phyloP scores from a whole-genome alignment of 2,797 vertebrate genomes.

The Podarcis siculus region DNA sequence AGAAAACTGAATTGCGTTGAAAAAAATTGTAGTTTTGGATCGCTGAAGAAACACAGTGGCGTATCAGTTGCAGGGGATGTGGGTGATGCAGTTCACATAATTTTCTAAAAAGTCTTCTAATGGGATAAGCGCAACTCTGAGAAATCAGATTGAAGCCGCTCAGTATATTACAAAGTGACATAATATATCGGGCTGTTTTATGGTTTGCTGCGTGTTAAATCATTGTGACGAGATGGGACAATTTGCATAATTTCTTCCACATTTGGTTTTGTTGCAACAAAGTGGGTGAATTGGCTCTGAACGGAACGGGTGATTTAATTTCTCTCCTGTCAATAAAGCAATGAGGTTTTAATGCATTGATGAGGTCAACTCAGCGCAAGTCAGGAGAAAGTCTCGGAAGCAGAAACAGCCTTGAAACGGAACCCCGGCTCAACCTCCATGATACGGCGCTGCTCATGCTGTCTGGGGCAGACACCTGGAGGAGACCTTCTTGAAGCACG shows the following conservation, averaged over 20 bases:
- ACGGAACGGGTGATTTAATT: constrained; percentile 51
- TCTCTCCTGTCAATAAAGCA: neutral
- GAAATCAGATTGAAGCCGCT: neutral
- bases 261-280: constrained; percentile 22
- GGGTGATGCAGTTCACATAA: constrained; percentile 45
- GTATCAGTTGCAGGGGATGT: neutral
- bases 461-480: neutral
- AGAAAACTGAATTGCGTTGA: neutral
- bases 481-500: too few relatives aligned
- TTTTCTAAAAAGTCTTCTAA: constrained; percentile 41
- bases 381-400: constrained; percentile 17
- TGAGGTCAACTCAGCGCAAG: constrained; percentile 31
- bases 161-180: neutral
- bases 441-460: neutral
- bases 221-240: constrained; percentile 42
- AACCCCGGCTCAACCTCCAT: neutral
- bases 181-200: constrained; percentile 46
- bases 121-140: constrained; percentile 11
- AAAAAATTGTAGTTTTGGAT: neutral
- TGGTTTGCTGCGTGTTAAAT: constrained; percentile 57
- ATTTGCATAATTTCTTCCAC: constrained; percentile 46
- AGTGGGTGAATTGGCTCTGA: constrained; percentile 47
- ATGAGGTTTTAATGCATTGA: constrained; percentile 54
- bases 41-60: neutral
- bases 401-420: neutral